Base-by-base conservation (phyloP, 2,888 invertebrate genomes). In the Lasius platythorax region DNA sequence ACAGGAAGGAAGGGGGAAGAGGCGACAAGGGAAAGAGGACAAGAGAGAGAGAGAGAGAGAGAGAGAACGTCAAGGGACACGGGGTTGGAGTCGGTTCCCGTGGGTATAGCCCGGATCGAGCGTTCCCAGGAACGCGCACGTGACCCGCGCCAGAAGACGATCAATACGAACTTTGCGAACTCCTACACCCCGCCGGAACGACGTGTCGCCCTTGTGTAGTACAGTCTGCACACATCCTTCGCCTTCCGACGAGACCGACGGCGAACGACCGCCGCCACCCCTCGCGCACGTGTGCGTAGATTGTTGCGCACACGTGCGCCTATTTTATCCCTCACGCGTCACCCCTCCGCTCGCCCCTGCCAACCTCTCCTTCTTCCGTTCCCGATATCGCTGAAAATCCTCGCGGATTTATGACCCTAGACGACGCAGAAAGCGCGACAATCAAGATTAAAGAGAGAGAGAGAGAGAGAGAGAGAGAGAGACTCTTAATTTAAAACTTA, bases 51-150 rank as follows among this genome's bases (percentile, higher is more conserved):
- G 50, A 63, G 50, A 37, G 70, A 78, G 50, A 73, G 50, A 58
- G 61, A 61, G 66, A 50, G 72, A 56, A 56, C 37, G 46, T 56
- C 83, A 50, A 63, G 86, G 85, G 83, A 79, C 82, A 86, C 82
- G 83, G 83, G 66, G 87, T 87, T 86, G 85, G 84, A 89, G 90
- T 92, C 91, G 90, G 92, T 93, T 94, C 94, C 94, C 94, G 92
- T 94, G 94, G 93, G 94, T 93, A 94, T 93, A 91, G 89, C 89
- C 88, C 91, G 90, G 88, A 91, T 90, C 92, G 89, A 88, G 89
- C 90, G 92, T 94, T 94, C 94, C 94, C 94, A 94, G 93, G 93
- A 93, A 91, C 93, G 93, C 93, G 93, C 93, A 93, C 93, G 93
- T 93, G 93, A 94, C 93, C 92, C 90, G 89, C 92, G 92, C 91